Percentiles rank a stretch among this genome's conserved stretches.
Evolutionary conservation across 2,888 invertebrate species (phyloP).

Genomic region (Dryadula phaetusa): DNA sequence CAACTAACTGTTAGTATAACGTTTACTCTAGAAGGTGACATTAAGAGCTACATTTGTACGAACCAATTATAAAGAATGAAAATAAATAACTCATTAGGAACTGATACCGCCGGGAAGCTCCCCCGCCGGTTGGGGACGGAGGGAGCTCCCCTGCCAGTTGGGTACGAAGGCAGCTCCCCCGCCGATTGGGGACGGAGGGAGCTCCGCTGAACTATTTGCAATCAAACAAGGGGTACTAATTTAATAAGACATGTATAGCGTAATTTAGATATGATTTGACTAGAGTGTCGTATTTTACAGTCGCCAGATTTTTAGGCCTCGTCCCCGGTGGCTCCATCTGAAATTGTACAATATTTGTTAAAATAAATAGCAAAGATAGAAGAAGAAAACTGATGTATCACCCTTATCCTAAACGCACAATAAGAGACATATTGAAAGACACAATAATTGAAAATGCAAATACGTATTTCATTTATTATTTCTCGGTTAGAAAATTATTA

Average conservation of each 20-base stretch:
- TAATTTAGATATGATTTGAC: constrained; percentile 53
- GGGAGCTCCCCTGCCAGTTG: constrained; percentile 58
- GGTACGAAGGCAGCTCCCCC: constrained; percentile 54
- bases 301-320: constrained; percentile 73
- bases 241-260: constrained; percentile 35
- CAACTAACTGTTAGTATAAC: constrained; percentile 17
- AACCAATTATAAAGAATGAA: constrained; percentile 20
- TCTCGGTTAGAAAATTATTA: no score
- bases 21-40: constrained; percentile 75
- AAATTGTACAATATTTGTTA: constrained; percentile 32
- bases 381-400: no score
- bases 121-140: constrained; percentile 56
- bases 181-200: constrained; percentile 50
- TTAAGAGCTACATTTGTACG: constrained; percentile 71
- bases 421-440: no score
- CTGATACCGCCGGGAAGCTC: constrained; percentile 57
- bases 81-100: constrained; percentile 54
- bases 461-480: no score
- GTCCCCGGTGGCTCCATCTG: constrained; percentile 63
- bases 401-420: no score
- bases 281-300: constrained; percentile 60
- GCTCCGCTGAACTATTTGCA: neutral
- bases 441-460: no score
- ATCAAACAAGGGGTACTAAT: constrained; percentile 21
- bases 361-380: no score